phyloP scores from a whole-genome alignment of 2,888 invertebrate species.

The Drosophila testacea region DNA sequence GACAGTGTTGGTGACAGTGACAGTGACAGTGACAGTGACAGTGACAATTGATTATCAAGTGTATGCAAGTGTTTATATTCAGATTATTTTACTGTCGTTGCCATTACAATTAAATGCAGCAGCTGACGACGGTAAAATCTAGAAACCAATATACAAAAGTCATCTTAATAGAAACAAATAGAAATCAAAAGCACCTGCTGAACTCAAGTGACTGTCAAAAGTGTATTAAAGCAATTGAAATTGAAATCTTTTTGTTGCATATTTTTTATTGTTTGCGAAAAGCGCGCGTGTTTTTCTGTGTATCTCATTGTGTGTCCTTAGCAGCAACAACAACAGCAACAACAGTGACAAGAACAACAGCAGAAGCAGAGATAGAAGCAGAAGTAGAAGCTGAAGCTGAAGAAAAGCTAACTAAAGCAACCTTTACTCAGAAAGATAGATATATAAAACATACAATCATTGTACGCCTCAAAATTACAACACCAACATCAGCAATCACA shows the following conservation, averaged over 20 bases:
- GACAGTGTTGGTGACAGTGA: slow-evolving; percentile 13
- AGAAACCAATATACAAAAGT: background rate
- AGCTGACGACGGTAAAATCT: slow-evolving; percentile 11
- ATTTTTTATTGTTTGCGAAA: slow-evolving; percentile 57
- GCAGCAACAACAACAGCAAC: slow-evolving; percentile 22
- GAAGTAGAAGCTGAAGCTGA: no score
- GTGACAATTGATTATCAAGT: slow-evolving; percentile 3
- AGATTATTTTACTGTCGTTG: no score
- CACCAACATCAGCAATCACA: slow-evolving; percentile 38
- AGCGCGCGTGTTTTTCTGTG: slow-evolving; percentile 42
- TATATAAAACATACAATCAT: slow-evolving; percentile 50
- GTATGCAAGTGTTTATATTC: no score
- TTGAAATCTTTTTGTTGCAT: slow-evolving; percentile 57
- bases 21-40: slow-evolving; percentile 6
- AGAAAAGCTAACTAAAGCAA: slow-evolving; percentile 7
- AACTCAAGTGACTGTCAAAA: slow-evolving; percentile 29
- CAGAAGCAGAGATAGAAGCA: no score
- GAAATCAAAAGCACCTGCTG: background rate
- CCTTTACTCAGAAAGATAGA: slow-evolving; percentile 28
- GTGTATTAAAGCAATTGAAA: slow-evolving; percentile 18
- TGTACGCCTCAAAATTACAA: slow-evolving; percentile 70
- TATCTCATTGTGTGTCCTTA: slow-evolving; percentile 37
- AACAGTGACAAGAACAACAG: slow-evolving; percentile 17
- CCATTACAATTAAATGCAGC: background rate
- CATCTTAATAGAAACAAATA: background rate